Base-by-base conservation (phyloP, 2,113 vertebrate genomes). In the Salvelinus namaycush region DNA sequence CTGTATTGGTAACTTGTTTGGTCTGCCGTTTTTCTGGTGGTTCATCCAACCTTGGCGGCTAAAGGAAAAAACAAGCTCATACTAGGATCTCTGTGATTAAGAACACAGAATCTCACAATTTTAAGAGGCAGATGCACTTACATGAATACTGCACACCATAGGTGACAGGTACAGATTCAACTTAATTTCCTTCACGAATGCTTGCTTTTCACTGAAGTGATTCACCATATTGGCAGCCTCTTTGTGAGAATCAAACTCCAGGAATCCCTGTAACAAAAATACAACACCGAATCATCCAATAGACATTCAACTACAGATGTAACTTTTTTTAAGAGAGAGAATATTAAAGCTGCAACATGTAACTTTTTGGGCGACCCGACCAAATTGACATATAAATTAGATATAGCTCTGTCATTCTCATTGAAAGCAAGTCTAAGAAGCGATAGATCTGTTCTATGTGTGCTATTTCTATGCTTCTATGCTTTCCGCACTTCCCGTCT, bases 151-250 rank as follows among this genome's bases (percentile, higher is more conserved):
- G 54, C 74, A 72, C 12, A 85, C 79, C 27, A 70, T 82, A 0
- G 83, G 86, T 6, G 86, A 87, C 27, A 87, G 54, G 62, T 81
- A 83, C 34, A 87, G 57, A 65, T 26, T 60, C 54, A 85, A 64
- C 74, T 67, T 60, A 14, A 73, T 66, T 14, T 75, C 73, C 70
- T 82, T 85, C 60, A 85, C 68, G 68, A 67, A 83, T 59, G 81
- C 79, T 8, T 79, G 79, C 48, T 85, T 87, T n/a, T 66, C 24
- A 49, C 79, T 60, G 26, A 76, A 85, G 68, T 85, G 81, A 51
- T 26, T 77, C 18, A 85, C 81, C 86, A 87, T 87, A 22, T 66
- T 73, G 39, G 70, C 70, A 1, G 86, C 86, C 74, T 87, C 86
- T 13, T 76, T 64, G 49, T 85, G 81, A 22, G 81, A 74, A 66